Evolutionary conservation across 1,140 invertebrate species (phyloP), one percentile per base, ranked within the genome.

Genomic region (Leptoteleia sp.): DNA sequence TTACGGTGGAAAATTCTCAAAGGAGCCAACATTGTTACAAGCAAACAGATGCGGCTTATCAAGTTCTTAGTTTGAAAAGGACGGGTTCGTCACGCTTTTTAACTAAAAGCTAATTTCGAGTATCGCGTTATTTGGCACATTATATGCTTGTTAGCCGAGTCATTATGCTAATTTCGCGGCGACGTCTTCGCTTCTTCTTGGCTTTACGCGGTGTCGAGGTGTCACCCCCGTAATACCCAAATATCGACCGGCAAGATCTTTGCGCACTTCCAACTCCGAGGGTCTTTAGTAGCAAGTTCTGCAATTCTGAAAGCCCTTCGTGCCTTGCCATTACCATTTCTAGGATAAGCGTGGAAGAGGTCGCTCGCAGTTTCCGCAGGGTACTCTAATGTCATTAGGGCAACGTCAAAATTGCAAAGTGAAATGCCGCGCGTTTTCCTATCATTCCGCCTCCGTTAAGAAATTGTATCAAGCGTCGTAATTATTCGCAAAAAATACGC

Each of bases 361-460:
- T 71, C 27, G 40, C 48, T 64, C 29, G 48, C 22, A 79, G 70
- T 61, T 75, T 75, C 77, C 37, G 45, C 38, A 33, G 72, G 65
- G 13, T 79, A 64, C 62, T 35, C 68, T 79, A 79, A 78, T 61
- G 54, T 67, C 47, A 57, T 79, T 79, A 79, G 43, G 15, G 42
- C 54, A 73, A 79, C 76, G 64, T 79, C 57, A 79, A 67, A 79
- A 79, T 79, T 79, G 55, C 57, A 79, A 73, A 73, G 42, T 65
- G 70, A 73, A 73, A 68, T 55, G 42, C 22, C 2, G 42, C 42
- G 31, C 61, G 25, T 59, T 76, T 64, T 73, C 55, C 62, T 55
- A 31, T 57, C 55, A 59, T 75, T 45, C 42, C 7, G 33, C 19
- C 15, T 57, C 43, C 8, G 40, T 11, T 33, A 6, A 13, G 27